Evolutionary conservation across 1,140 invertebrate species (phyloP).

Genomic region (Bathynomus jamesi): DNA sequence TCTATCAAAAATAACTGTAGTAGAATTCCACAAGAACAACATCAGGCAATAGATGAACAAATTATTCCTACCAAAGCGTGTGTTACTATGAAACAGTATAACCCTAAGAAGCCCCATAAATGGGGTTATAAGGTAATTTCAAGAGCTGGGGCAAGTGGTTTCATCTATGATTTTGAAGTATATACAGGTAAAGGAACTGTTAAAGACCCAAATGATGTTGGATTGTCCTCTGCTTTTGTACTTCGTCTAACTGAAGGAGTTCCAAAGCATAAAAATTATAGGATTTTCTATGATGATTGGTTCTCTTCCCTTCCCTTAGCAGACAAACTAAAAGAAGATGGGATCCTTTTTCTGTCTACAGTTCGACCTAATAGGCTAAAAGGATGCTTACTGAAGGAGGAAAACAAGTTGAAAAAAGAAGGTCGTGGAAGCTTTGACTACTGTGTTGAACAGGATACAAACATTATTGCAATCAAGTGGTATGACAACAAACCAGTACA

Average conservation of each 20-base stretch:
- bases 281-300: neutral
- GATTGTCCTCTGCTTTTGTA: neutral
- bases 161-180: neutral
- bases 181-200: neutral
- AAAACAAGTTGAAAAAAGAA: neutral
- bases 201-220: neutral
- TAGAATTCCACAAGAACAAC: neutral
- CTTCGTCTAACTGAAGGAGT: neutral
- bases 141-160: neutral
- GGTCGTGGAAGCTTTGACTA: neutral
- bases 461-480: neutral
- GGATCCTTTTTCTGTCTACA: neutral
- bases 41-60: neutral
- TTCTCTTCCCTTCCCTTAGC: neutral
- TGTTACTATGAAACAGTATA: neutral
- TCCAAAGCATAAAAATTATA: neutral
- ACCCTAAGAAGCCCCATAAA: neutral
- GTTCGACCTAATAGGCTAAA: neutral
- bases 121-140: neutral
- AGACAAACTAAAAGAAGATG: neutral
- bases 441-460: neutral
- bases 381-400: neutral
- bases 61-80: neutral
- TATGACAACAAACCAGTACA: neutral
- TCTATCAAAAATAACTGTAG: neutral